Evolutionary conservation across 2,888 invertebrate species (phyloP).

Genomic region (Neria commutata): DNA sequence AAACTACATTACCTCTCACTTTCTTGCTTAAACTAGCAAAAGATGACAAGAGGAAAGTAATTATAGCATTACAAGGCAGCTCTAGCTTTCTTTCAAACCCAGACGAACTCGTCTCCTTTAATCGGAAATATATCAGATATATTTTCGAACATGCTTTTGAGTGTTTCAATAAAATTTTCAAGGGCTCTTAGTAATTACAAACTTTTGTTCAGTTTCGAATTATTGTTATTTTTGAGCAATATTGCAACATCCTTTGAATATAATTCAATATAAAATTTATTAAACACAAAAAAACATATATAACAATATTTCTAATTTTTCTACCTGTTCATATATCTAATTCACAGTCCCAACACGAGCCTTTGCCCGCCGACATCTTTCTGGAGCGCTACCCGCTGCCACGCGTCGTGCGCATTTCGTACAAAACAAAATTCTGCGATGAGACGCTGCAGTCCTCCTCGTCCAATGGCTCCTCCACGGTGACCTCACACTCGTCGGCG

Average conservation of each 20-base stretch:
- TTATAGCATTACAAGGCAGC: too few relatives aligned
- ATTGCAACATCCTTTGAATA: background rate
- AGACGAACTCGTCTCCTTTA: too few relatives aligned
- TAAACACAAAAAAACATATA: background rate
- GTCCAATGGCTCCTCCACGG: constrained; percentile 59
- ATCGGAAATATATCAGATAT: too few relatives aligned
- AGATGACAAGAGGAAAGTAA: too few relatives aligned
- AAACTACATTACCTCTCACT: too few relatives aligned
- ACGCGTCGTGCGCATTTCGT: constrained; percentile 57
- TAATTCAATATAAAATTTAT: background rate
- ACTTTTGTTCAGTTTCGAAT: background rate
- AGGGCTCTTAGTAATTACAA: background rate
- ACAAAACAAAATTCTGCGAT: constrained; percentile 53
- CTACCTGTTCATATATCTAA: background rate
- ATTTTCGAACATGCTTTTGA: too few relatives aligned
- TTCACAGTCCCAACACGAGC: constrained; percentile 54
- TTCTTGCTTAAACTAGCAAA: too few relatives aligned
- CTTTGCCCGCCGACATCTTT: constrained; percentile 58
- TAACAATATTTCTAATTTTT: background rate
- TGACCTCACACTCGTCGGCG: constrained; percentile 49
- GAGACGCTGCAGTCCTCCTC: constrained; percentile 61
- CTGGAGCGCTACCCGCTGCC: constrained; percentile 59
- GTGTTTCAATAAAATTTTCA: too few relatives aligned
- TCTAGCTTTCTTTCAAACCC: too few relatives aligned
- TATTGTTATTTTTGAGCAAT: too few relatives aligned